A percentile compares a stretch with the other conserved stretches of the same genome.
phyloP scores from a whole-genome alignment of 2,888 invertebrate species.

The Philaethria dido region DNA sequence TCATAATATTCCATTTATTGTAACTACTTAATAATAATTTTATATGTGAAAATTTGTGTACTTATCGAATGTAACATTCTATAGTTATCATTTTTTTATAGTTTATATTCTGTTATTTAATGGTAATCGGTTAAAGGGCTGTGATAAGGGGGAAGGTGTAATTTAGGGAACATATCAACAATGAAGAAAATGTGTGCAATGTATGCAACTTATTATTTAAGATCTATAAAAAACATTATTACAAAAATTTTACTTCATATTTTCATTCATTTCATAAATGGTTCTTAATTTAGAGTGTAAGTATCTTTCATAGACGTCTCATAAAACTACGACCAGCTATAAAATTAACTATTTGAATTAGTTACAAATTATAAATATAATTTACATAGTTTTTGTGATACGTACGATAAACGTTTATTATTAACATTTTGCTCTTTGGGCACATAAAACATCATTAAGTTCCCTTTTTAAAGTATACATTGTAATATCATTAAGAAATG shows the following conservation, averaged over 20 bases:
- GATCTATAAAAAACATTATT: background rate
- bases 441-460: slow-evolving; percentile 1
- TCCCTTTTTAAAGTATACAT: slow-evolving; percentile 30
- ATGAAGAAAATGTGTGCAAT: slow-evolving; percentile 49
- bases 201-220: slow-evolving; percentile 9
- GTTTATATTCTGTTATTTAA: slow-evolving; percentile 72
- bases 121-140: slow-evolving; percentile 73
- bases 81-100: slow-evolving; percentile 60
- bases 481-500: slow-evolving; percentile 47
- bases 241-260: background rate
- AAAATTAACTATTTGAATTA: background rate
- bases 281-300: background rate
- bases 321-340: background rate
- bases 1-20: slow-evolving; percentile 51
- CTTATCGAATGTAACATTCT: slow-evolving; percentile 60
- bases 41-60: slow-evolving; percentile 49
- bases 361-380: background rate
- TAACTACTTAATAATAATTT: slow-evolving; percentile 45
- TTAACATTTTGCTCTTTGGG: background rate
- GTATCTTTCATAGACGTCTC: background rate
- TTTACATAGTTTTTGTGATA: background rate
- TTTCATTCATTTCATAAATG: background rate
- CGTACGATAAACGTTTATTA: background rate
- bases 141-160: slow-evolving; percentile 74
- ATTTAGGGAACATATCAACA: slow-evolving; percentile 65